Evolutionary conservation across 2,888 invertebrate genomes (phyloP).

Genomic region (Tholera decimalis): DNA sequence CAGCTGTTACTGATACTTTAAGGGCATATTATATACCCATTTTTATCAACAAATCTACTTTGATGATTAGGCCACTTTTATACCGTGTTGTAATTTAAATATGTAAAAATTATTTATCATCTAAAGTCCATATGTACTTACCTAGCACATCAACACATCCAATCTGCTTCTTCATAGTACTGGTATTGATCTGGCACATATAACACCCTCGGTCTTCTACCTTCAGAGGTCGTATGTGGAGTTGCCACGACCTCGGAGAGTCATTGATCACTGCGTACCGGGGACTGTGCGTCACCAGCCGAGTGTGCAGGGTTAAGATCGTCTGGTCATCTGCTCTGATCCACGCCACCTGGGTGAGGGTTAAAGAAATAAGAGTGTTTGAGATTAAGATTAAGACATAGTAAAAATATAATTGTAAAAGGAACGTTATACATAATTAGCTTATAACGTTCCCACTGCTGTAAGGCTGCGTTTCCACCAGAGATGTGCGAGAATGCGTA

Average conservation of each 20-base stretch:
- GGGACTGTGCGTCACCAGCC: constrained; percentile 94
- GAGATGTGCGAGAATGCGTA: too few relatives aligned
- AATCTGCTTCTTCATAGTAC: constrained; percentile 94
- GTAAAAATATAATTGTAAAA: neutral
- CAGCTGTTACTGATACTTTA: too few relatives aligned
- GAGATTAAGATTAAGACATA: neutral
- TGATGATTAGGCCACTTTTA: too few relatives aligned
- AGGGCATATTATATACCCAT: too few relatives aligned
- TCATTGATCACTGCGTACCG: constrained; percentile 94
- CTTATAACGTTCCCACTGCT: too few relatives aligned
- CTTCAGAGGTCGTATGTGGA: constrained; percentile 94
- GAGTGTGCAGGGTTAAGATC: constrained; percentile 93
- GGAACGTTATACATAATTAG: neutral
- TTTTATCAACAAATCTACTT: too few relatives aligned
- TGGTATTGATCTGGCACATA: constrained; percentile 96
- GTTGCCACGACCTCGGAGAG: constrained; percentile 94
- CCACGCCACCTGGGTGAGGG: constrained; percentile 93
- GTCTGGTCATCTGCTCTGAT: constrained; percentile 95
- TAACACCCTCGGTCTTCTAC: constrained; percentile 95
- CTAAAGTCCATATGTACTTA: constrained; percentile 76
- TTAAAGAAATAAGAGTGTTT: neutral
- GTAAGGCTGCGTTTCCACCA: too few relatives aligned
- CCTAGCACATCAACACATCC: constrained; percentile 95
- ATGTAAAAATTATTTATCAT: too few relatives aligned
- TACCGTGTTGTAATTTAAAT: too few relatives aligned